phyloP scores from a whole-genome alignment of 2,797 vertebrate genomes.

The Pteropus rufus region DNA sequence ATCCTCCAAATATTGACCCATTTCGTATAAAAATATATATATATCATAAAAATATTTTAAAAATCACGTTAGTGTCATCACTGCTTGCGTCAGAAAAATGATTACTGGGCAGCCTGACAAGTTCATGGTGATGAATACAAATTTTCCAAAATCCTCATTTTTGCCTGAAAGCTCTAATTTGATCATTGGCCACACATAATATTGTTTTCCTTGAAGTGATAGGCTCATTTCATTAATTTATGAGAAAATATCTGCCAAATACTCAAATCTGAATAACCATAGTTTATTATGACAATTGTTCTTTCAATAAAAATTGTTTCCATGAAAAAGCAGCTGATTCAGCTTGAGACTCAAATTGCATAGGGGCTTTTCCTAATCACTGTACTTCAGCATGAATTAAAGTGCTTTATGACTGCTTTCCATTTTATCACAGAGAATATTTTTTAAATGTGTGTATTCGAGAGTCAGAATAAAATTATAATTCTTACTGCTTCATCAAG shows the following conservation, averaged over 20 bases:
- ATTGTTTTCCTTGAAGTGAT: not conserved
- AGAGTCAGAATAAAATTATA: not conserved
- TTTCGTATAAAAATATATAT: not conserved
- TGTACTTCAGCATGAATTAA: not conserved
- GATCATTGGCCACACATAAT: not conserved
- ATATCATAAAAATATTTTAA: not conserved
- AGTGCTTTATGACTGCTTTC: not conserved
- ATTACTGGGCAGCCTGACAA: not conserved
- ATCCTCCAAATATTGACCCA: not conserved
- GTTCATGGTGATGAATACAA: not conserved
- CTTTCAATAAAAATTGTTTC: conserved; percentile 32
- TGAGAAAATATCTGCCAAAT: not conserved
- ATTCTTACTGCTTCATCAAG: not conserved
- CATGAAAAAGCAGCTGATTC: not conserved
- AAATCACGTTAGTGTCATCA: not conserved
- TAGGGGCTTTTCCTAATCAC: not conserved
- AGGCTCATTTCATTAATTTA: not conserved
- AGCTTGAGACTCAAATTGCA: not conserved
- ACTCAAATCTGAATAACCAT: not conserved
- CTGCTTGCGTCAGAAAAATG: not conserved
- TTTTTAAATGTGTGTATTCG: not conserved
- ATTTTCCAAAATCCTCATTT: conserved; percentile 30
- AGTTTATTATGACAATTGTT: conserved; percentile 4
- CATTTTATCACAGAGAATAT: not conserved
- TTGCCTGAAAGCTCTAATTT: not conserved